Evolutionary conservation across 2,888 invertebrate species (phyloP).

Genomic region (Crossocerus cetratus): DNA sequence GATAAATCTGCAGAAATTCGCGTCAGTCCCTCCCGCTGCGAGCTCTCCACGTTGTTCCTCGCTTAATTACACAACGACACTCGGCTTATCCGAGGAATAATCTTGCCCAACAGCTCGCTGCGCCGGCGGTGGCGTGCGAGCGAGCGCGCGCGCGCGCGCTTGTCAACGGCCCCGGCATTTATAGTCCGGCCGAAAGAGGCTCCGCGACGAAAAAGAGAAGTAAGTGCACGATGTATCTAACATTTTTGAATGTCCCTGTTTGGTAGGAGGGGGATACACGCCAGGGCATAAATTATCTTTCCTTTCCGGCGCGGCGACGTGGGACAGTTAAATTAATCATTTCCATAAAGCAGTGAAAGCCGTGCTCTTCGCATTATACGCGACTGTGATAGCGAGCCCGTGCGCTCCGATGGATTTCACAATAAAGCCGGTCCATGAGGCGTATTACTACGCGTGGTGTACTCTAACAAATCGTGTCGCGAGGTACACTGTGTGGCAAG

Average conservation of each 20-base stretch:
- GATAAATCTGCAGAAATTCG: constrained; percentile 61
- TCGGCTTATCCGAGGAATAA: constrained; percentile 64
- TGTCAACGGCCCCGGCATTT: constrained; percentile 45
- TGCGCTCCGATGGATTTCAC: not conserved
- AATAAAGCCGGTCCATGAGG: not conserved
- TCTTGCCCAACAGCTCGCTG: constrained; percentile 62
- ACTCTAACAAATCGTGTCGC: not conserved
- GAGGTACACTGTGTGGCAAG: not conserved
- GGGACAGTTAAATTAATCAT: constrained; percentile 25
- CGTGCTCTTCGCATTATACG: constrained; percentile 1
- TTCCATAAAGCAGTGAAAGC: constrained; percentile 5
- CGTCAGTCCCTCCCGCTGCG: constrained; percentile 52
- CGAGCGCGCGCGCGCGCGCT: too few relatives aligned
- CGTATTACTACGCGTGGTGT: not conserved
- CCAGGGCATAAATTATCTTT: constrained; percentile 27
- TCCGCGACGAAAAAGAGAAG: not conserved
- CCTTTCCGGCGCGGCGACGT: constrained; percentile 10
- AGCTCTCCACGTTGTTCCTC: constrained; percentile 39
- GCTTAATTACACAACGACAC: constrained; percentile 64
- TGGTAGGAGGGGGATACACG: constrained; percentile 23
- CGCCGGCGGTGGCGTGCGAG: constrained; percentile 47
- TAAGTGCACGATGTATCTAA: constrained; percentile 26
- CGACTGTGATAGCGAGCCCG: not conserved
- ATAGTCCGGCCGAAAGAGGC: constrained; percentile 17
- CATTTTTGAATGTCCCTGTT: constrained; percentile 38